phyloP scores from a whole-genome alignment of 2,888 invertebrate species.

The Macrostomum cliftonense region DNA sequence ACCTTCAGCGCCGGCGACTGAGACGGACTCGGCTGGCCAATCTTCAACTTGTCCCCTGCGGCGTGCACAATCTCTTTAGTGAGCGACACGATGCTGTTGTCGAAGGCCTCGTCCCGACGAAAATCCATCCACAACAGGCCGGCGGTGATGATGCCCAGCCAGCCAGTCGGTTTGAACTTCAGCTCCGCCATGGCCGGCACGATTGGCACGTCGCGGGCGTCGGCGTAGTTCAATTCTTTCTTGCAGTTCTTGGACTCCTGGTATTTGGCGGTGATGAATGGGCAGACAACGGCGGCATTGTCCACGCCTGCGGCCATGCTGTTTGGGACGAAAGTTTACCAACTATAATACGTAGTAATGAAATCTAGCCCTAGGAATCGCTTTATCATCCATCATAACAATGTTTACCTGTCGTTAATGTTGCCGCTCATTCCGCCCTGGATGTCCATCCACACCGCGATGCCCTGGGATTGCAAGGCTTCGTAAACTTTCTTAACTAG shows the following conservation, averaged over 20 bases:
- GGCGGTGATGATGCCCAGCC: conserved; percentile 10
- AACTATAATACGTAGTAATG: too few relatives aligned
- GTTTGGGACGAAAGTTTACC: too few relatives aligned
- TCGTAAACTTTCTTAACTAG: conserved; percentile 2
- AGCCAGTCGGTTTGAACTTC: conserved; percentile 6
- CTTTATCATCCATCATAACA: too few relatives aligned
- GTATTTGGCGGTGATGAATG: conserved; percentile 4
- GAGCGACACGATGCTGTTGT: conserved; percentile 6
- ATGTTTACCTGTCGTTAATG: conserved; percentile 1
- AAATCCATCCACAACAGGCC: conserved; percentile 11
- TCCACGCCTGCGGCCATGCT: conserved; percentile 6
- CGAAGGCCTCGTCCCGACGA: conserved; percentile 1
- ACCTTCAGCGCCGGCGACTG: not conserved
- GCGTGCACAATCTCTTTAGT: conserved; percentile 6
- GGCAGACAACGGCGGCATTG: conserved; percentile 5
- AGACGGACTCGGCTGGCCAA: not conserved
- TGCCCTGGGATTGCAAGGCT: not conserved
- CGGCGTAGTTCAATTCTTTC: conserved; percentile 10
- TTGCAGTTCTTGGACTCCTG: conserved; percentile 11
- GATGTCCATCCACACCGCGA: conserved; percentile 7
- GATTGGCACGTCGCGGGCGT: conserved; percentile 3
- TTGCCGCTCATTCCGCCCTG: conserved; percentile 6
- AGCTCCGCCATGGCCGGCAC: conserved; percentile 5
- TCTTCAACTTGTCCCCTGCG: not conserved
- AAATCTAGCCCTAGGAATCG: too few relatives aligned